These are phyloP conservation scores for Listronotus bonariensis DNA, from an alignment of 1,140 invertebrate genomes.

Conservation along the genomic window DNA sequence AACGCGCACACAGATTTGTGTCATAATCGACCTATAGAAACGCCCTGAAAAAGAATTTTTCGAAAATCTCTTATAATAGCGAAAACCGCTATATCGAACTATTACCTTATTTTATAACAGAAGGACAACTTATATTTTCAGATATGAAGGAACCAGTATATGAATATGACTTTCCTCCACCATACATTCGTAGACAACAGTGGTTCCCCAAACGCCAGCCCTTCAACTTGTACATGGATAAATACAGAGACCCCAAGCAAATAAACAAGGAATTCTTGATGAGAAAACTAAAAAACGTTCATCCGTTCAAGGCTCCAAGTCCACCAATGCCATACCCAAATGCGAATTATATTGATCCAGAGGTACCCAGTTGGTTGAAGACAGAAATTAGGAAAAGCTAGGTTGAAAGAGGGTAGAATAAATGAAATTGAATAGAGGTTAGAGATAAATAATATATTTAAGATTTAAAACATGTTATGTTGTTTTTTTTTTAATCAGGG, in stretches of 20 bases:
- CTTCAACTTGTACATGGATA: slow-evolving; percentile 90
- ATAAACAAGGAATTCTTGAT: slow-evolving; percentile 83
- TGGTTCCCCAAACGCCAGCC: slow-evolving; percentile 81
- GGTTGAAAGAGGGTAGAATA: slow-evolving; percentile 68
- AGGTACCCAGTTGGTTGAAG: slow-evolving; percentile 77
- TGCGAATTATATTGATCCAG: slow-evolving; percentile 63
- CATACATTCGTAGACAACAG: slow-evolving; percentile 73
- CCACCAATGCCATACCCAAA: slow-evolving; percentile 74
- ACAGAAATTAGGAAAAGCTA: slow-evolving; percentile 70
- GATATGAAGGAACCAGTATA: slow-evolving; percentile 70
- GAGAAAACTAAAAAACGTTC: slow-evolving; percentile 75
- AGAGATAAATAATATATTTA: background rate
- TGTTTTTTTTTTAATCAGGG: background rate
- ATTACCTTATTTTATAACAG: no score
- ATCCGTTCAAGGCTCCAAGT: slow-evolving; percentile 79
- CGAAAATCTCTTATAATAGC: no score
- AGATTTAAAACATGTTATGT: slow-evolving; percentile 1
- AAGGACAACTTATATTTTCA: slow-evolving; percentile 43
- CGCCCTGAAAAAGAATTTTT: no score
- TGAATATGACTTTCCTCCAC: slow-evolving; percentile 86
- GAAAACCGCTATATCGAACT: no score
- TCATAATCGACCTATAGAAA: no score
- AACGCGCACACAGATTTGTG: no score
- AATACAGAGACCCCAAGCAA: slow-evolving; percentile 87
- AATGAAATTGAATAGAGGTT: slow-evolving; percentile 63